phyloP scores from a whole-genome alignment of 2,888 invertebrate genomes.

The Caenorhabditis sp. region DNA sequence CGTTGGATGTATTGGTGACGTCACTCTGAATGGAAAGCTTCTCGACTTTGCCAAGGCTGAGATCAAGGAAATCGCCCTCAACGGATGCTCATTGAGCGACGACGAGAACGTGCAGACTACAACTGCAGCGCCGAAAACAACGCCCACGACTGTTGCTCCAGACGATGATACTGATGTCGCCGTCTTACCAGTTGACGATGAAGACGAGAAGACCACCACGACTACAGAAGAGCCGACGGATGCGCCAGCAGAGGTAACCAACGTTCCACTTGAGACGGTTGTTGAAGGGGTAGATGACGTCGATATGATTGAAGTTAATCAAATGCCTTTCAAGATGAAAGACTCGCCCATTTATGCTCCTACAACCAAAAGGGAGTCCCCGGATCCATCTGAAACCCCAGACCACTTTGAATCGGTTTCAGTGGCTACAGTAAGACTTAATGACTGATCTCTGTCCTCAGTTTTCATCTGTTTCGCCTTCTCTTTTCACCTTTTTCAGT shows the following conservation, averaged over 20 bases:
- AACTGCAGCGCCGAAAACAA: conserved; percentile 16
- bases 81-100: conserved; percentile 72
- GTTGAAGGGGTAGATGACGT: no score
- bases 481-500: conserved; percentile 13
- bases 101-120: conserved; percentile 34
- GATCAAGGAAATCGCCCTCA: conserved; percentile 73
- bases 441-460: background rate
- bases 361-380: conserved; percentile 36
- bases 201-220: conserved; percentile 23
- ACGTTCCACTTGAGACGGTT: background rate
- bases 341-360: conserved; percentile 13
- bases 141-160: conserved; percentile 14
- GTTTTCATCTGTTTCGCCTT: background rate
- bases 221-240: conserved; percentile 32
- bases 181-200: conserved; percentile 32
- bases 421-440: conserved; percentile 24
- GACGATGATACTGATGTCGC: conserved; percentile 21
- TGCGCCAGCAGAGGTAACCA: conserved; percentile 41
- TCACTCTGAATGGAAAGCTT: conserved; percentile 87
- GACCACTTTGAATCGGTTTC: conserved; percentile 32
- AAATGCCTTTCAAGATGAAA: conserved; percentile 22
- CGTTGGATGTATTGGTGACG: conserved; percentile 93
- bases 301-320: background rate
- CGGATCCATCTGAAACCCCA: background rate
- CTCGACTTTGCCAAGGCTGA: conserved; percentile 72